These are phyloP conservation scores for Lagopus muta DNA, from an alignment of 2,113 vertebrate genomes.

Conservation along the genomic window DNA sequence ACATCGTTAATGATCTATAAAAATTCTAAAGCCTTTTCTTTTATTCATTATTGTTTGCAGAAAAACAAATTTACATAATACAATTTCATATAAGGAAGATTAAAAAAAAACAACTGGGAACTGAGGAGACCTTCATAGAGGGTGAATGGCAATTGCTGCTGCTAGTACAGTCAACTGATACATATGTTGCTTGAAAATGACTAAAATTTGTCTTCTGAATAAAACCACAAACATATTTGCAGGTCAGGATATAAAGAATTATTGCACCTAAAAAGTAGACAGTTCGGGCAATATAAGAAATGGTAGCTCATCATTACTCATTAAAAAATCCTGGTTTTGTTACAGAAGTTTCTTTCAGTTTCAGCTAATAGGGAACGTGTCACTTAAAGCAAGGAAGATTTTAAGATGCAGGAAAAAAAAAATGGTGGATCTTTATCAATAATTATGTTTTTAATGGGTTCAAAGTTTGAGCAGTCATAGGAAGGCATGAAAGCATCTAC, in stretches of 20 bases:
- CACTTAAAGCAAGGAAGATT: not conserved
- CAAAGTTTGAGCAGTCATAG: not conserved
- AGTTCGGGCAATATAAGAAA: not conserved
- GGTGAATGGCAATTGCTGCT: fast-evolving
- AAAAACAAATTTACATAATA: not conserved
- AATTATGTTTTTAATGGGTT: not conserved
- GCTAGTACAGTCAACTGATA: fast-evolving
- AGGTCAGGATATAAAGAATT: not conserved
- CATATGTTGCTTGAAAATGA: not conserved
- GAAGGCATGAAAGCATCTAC: not conserved
- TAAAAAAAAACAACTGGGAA: not conserved
- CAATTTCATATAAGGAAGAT: not conserved
- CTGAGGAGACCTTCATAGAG: not conserved
- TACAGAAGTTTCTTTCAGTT: not conserved
- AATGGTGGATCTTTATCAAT: not conserved
- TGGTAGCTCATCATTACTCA: not conserved
- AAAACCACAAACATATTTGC: not conserved
- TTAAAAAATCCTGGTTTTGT: not conserved
- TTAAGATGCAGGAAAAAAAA: not conserved
- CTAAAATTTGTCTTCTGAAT: not conserved
- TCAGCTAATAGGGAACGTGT: not conserved
- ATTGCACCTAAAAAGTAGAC: not conserved
- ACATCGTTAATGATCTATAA: not conserved
- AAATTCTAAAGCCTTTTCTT: not conserved
- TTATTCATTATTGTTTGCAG: not conserved